These are phyloP conservation scores for Drosophila tanythrix DNA, from an alignment of 2,888 invertebrate genomes.

Conservation along the genomic window DNA sequence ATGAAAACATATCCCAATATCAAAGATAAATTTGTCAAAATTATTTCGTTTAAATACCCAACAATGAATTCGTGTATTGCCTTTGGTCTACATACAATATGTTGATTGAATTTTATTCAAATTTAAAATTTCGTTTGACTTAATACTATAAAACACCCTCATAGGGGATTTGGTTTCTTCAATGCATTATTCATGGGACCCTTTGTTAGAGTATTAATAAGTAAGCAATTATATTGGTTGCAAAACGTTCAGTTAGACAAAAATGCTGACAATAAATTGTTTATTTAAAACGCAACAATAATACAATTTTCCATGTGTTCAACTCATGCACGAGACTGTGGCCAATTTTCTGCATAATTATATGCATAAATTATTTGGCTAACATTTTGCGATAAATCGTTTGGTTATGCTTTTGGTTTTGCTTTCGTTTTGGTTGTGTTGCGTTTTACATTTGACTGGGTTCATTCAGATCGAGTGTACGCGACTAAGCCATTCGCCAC, in stretches of 20 bases:
- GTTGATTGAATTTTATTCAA: background rate
- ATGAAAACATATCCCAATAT: background rate
- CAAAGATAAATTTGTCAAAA: background rate
- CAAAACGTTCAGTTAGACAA: background rate
- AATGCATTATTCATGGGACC: too few relatives aligned
- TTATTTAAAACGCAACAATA: conserved; percentile 44
- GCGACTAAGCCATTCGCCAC: conserved; percentile 48
- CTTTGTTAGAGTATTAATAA: background rate
- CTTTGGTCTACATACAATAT: background rate
- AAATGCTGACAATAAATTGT: conserved; percentile 39
- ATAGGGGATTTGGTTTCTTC: background rate
- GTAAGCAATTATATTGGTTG: background rate
- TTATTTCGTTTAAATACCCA: background rate
- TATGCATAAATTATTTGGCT: conserved; percentile 32
- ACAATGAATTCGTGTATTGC: background rate
- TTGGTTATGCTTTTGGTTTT: conserved; percentile 1
- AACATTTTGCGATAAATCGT: conserved; percentile 11
- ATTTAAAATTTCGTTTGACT: background rate
- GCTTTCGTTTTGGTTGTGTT: background rate
- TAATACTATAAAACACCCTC: too few relatives aligned
- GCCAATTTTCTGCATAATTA: conserved; percentile 24
- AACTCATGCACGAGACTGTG: conserved; percentile 26
- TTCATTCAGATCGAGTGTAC: conserved; percentile 35
- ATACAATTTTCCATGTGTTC: conserved; percentile 31
- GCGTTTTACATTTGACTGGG: conserved; percentile 14